Percentiles rank a stretch among this genome's conserved stretches.
phyloP scores from a whole-genome alignment of 2,888 invertebrate genomes.

The Syritta pipiens region DNA sequence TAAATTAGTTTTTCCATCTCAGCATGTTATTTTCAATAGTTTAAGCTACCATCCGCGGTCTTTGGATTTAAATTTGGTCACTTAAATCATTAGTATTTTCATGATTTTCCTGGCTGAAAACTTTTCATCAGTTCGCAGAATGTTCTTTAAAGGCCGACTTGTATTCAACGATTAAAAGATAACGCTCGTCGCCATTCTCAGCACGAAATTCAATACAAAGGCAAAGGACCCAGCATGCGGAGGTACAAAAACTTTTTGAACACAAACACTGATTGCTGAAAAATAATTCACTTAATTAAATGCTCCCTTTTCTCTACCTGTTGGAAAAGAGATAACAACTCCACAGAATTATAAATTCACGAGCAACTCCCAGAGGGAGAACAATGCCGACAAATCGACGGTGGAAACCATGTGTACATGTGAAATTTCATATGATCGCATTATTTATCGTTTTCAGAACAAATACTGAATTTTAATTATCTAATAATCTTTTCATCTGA shows the following conservation, averaged over 20 bases:
- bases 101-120: too few relatives aligned
- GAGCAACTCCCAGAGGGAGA: neutral
- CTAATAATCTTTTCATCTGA: conserved; percentile 15
- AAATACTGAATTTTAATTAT: conserved; percentile 28
- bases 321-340: neutral
- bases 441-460: conserved; percentile 6
- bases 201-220: neutral
- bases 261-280: neutral
- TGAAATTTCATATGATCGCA: neutral
- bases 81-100: too few relatives aligned
- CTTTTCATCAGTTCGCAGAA: too few relatives aligned
- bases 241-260: neutral
- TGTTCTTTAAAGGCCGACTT: too few relatives aligned
- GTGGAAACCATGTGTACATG: neutral
- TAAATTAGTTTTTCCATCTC: too few relatives aligned
- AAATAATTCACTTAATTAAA: neutral
- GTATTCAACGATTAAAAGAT: too few relatives aligned
- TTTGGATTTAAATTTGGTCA: too few relatives aligned
- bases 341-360: neutral
- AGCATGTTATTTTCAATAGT: too few relatives aligned
- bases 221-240: too few relatives aligned
- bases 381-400: neutral
- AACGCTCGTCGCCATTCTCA: too few relatives aligned
- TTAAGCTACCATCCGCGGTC: too few relatives aligned
- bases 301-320: neutral